Evolutionary conservation across 1,140 invertebrate species (phyloP).

Genomic region (Drosophila sulfurigaster): DNA sequence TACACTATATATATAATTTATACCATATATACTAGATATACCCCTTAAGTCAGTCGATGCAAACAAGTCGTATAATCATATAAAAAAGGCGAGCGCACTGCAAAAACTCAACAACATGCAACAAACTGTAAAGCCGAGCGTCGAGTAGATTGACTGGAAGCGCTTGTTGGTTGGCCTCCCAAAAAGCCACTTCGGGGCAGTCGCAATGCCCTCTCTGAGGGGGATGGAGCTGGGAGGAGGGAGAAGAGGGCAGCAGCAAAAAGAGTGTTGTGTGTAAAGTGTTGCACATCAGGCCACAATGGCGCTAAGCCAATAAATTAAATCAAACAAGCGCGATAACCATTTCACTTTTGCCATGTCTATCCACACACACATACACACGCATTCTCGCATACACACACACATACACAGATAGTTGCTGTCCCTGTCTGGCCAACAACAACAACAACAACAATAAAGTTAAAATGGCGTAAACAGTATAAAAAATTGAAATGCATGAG

Average conservation of each 20-base stretch:
- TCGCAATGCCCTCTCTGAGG: background rate
- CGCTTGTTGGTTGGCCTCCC: slow-evolving; percentile 37
- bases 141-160: slow-evolving; percentile 67
- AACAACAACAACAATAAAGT: slow-evolving; percentile 57
- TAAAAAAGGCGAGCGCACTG: slow-evolving; percentile 33
- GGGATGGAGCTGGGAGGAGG: background rate
- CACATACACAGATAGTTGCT: slow-evolving; percentile 5
- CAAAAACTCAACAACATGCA: slow-evolving; percentile 50
- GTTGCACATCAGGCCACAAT: slow-evolving; percentile 73
- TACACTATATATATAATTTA: too few species aligned
- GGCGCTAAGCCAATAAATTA: slow-evolving; percentile 80
- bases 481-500: slow-evolving; percentile 63
- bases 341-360: slow-evolving; percentile 70
- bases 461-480: slow-evolving; percentile 67
- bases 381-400: slow-evolving; percentile 18
- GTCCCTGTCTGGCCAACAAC: slow-evolving; percentile 26
- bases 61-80: slow-evolving; percentile 19
- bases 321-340: slow-evolving; percentile 78
- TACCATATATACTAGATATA: background rate
- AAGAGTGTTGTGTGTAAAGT: slow-evolving; percentile 66
- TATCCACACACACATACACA: slow-evolving; percentile 35
- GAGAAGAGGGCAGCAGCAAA: slow-evolving; percentile 3
- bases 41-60: background rate
- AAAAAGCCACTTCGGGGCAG: slow-evolving; percentile 53
- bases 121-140: slow-evolving; percentile 57